phyloP scores from a whole-genome alignment of 1,140 invertebrate species.

The Cephus cinctus region DNA sequence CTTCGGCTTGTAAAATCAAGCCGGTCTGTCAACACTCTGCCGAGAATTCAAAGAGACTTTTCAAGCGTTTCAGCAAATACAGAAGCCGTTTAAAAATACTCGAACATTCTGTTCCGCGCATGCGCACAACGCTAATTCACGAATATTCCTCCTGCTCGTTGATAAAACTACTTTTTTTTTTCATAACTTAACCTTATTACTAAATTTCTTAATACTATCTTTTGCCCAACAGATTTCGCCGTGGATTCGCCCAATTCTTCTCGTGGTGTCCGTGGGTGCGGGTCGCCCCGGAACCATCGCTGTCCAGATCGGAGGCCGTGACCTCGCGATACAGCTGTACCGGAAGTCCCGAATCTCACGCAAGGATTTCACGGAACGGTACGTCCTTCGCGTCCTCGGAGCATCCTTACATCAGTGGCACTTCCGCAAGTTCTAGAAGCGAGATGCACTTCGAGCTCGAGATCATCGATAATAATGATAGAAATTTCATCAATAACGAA shows the following conservation, averaged over 20 bases:
- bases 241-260: slow-evolving; percentile 86
- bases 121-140: slow-evolving; percentile 1
- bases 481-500: too few species aligned
- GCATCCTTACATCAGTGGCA: slow-evolving; percentile 16
- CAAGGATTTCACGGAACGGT: slow-evolving; percentile 72
- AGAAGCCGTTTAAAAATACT: too few species aligned
- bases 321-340: slow-evolving; percentile 70
- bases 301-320: slow-evolving; percentile 61
- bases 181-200: too few species aligned
- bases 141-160: neutral
- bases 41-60: too few species aligned
- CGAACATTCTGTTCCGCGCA: too few species aligned
- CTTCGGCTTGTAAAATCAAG: too few species aligned
- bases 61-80: too few species aligned
- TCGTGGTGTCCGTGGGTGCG: slow-evolving; percentile 76
- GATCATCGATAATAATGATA: slow-evolving; percentile 21
- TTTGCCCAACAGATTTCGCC: slow-evolving; percentile 68
- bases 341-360: slow-evolving; percentile 68
- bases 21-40: too few species aligned
- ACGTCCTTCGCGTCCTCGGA: slow-evolving; percentile 45
- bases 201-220: slow-evolving; percentile 4
- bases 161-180: neutral
- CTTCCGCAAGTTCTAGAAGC: slow-evolving; percentile 34
- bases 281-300: slow-evolving; percentile 61
- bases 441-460: slow-evolving; percentile 31